phyloP scores from a whole-genome alignment of 2,113 vertebrate genomes.

The Cavia porcellus region DNA sequence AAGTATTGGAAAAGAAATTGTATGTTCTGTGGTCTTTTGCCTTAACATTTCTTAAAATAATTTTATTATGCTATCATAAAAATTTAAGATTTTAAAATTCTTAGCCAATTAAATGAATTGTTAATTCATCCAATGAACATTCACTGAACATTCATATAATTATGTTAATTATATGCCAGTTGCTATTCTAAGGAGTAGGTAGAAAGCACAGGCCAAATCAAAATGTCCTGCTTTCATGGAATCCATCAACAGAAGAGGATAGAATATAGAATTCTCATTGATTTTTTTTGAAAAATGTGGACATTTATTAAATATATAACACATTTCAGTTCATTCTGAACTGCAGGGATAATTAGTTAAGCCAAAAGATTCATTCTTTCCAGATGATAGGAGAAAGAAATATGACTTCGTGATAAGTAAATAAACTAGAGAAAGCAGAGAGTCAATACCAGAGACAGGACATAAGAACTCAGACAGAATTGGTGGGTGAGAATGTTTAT shows the following conservation, averaged over 20 bases:
- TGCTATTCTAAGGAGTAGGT: background rate
- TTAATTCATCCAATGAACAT: background rate
- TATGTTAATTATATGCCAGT: background rate
- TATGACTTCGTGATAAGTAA: background rate
- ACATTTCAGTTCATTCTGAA: background rate
- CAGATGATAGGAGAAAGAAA: background rate
- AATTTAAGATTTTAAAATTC: background rate
- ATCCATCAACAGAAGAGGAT: background rate
- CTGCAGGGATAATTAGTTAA: background rate
- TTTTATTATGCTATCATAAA: background rate
- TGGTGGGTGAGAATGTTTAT: background rate
- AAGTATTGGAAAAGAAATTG: conserved; percentile 54
- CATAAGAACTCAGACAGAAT: background rate
- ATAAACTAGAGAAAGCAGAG: background rate
- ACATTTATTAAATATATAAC: background rate
- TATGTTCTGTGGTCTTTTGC: background rate
- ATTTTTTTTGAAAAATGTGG: background rate
- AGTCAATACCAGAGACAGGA: background rate
- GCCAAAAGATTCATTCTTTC: background rate
- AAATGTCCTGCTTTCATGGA: background rate
- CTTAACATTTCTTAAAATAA: background rate
- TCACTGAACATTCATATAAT: too few species aligned
- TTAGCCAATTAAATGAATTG: background rate
- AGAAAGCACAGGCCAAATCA: background rate
- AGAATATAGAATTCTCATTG: background rate